Conservation (phyloP, 2,797 vertebrate species). For the Triplophysa bombifrons region DNA sequence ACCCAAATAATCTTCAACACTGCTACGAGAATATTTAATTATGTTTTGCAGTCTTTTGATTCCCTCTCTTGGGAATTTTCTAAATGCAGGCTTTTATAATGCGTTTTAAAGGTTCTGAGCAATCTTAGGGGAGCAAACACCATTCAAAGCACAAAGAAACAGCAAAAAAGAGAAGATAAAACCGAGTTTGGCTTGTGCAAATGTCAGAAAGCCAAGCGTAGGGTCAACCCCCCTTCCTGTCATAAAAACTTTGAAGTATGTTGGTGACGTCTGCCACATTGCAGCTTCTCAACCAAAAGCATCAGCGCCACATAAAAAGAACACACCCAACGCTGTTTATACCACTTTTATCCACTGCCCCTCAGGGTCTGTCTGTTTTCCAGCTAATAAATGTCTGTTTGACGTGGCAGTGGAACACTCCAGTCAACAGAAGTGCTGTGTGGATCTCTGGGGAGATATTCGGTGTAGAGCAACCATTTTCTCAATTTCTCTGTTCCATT, state of each 20-base stretch:
- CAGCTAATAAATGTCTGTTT: constrained; percentile 28
- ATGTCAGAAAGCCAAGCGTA: constrained; percentile 6
- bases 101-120: background rate
- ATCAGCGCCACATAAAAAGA: constrained; percentile 7
- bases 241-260: background rate
- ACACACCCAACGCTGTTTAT: constrained; percentile 8
- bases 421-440: constrained; percentile 33
- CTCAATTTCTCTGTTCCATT: background rate
- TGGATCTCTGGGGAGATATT: constrained; percentile 37
- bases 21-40: background rate
- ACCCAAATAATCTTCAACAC: background rate
- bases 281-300: background rate
- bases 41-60: background rate
- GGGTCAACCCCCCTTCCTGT: background rate
- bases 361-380: constrained; percentile 15
- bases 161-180: background rate
- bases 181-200: constrained; percentile 2
- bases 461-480: background rate
- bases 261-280: background rate
- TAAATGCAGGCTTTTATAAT: background rate
- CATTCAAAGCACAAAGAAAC: background rate
- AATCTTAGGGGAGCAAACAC: background rate
- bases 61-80: background rate
- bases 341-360: background rate
- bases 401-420: constrained; percentile 13